These are phyloP conservation scores for Cottoperca gobio DNA, from an alignment of 2,797 vertebrate species.

Conservation along the genomic window DNA sequence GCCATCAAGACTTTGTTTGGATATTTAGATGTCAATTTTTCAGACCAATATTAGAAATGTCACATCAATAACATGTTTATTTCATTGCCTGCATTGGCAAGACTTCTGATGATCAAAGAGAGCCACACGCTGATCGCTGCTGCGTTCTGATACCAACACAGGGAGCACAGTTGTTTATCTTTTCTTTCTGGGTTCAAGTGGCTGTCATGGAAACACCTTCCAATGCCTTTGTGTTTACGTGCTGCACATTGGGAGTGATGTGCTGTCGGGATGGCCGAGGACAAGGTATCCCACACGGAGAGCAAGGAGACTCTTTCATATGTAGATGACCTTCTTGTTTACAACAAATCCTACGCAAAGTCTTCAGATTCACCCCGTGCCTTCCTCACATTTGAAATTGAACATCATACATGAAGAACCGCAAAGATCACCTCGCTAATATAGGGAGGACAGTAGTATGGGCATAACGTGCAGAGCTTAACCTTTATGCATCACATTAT, in stretches of 20 bases:
- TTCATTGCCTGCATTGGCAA: constrained; percentile 24
- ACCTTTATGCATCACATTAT: neutral
- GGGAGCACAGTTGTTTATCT: constrained; percentile 31
- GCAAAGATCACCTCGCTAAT: neutral
- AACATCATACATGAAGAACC: neutral
- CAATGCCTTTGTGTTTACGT: constrained; percentile 31
- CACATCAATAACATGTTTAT: constrained; percentile 54
- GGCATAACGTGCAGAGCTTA: constrained; percentile 10
- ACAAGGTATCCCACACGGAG: constrained; percentile 49
- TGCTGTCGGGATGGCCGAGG: constrained; percentile 22
- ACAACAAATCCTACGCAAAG: constrained; percentile 43
- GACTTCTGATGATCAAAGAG: constrained; percentile 63
- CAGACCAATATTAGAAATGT: constrained; percentile 52
- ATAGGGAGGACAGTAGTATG: neutral
- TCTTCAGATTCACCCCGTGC: constrained; percentile 36
- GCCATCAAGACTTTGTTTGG: constrained; percentile 16
- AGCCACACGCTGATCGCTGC: constrained; percentile 46
- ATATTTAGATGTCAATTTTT: constrained; percentile 54
- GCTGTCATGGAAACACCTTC: constrained; percentile 36
- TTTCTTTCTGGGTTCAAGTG: constrained; percentile 53
- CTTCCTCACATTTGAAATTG: constrained; percentile 9
- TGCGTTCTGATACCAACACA: constrained; percentile 31
- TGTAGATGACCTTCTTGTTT: constrained; percentile 67
- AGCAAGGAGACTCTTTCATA: constrained; percentile 59
- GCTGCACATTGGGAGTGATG: constrained; percentile 28